A percentile compares a stretch with the other conserved stretches of the same genome.
phyloP scores from a whole-genome alignment of 2,888 invertebrate genomes.

The Hipparchia sbordonii region DNA sequence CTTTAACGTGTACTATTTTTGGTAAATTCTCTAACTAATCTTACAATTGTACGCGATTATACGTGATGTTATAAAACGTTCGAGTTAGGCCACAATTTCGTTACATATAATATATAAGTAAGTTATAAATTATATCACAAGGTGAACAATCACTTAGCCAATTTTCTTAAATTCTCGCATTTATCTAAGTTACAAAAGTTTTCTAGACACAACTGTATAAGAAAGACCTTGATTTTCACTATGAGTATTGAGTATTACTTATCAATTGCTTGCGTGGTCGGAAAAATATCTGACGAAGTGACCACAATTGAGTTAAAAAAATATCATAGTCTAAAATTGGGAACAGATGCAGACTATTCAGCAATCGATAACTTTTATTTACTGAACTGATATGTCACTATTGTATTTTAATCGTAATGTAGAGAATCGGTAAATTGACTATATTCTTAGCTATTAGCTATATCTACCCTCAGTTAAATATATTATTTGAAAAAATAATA shows the following conservation, averaged over 20 bases:
- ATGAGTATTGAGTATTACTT: not conserved
- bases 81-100: slow-evolving; percentile 70
- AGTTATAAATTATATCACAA: slow-evolving; percentile 59
- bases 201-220: not conserved
- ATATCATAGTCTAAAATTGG: not conserved
- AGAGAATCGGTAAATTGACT: too few relatives aligned
- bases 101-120: slow-evolving; percentile 51
- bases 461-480: too few relatives aligned
- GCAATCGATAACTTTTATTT: not conserved
- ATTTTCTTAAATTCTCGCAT: slow-evolving; percentile 34
- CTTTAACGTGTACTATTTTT: not conserved
- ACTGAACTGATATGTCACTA: not conserved
- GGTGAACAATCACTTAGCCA: slow-evolving; percentile 62
- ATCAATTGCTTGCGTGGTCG: not conserved
- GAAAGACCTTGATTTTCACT: not conserved
- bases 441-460: too few relatives aligned
- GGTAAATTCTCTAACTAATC: not conserved
- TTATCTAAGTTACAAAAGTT: not conserved
- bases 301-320: not conserved
- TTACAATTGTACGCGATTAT: slow-evolving; percentile 51
- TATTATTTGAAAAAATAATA: too few relatives aligned
- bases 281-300: not conserved
- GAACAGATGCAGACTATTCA: not conserved
- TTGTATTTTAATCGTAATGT: too few relatives aligned
- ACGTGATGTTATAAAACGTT: slow-evolving; percentile 47